These are phyloP conservation scores for Orius insidiosus DNA, from an alignment of 1,140 invertebrate species.

Conservation along the genomic window DNA sequence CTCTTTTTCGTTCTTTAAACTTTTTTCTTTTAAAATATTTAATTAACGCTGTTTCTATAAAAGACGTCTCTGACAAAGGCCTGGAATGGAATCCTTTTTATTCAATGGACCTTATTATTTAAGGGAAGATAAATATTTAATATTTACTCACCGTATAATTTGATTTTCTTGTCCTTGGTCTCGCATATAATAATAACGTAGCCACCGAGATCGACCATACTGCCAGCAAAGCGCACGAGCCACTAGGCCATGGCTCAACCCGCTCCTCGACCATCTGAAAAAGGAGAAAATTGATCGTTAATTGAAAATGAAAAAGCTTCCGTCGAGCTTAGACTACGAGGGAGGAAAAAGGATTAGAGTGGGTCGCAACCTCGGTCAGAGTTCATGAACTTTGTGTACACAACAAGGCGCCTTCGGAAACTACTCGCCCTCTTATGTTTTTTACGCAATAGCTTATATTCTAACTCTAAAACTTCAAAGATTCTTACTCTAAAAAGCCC, in stretches of 20 bases:
- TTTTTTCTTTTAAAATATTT: too few species aligned
- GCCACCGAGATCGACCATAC: slow-evolving; percentile 80
- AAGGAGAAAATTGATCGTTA: not conserved
- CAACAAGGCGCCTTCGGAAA: not conserved
- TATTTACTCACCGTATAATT: slow-evolving; percentile 68
- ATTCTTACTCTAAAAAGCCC: too few species aligned
- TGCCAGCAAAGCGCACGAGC: slow-evolving; percentile 16
- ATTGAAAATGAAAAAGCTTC: too few species aligned
- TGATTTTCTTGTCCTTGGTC: slow-evolving; percentile 83
- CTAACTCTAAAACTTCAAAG: too few species aligned
- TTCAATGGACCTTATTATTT: not conserved
- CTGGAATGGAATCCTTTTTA: too few species aligned
- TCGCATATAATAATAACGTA: slow-evolving; percentile 92
- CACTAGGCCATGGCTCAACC: slow-evolving; percentile 10
- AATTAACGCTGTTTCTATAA: not conserved
- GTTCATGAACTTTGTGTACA: not conserved
- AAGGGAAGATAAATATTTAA: not conserved
- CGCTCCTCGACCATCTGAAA: slow-evolving; percentile 8
- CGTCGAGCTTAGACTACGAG: too few species aligned
- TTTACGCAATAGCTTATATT: not conserved
- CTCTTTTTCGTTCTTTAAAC: too few species aligned
- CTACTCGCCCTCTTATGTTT: not conserved
- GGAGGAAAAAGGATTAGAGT: not conserved
- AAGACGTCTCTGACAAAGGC: too few species aligned
- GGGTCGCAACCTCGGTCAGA: not conserved